phyloP scores from a whole-genome alignment of 2,113 vertebrate species.

The Mormoops blainvillei region DNA sequence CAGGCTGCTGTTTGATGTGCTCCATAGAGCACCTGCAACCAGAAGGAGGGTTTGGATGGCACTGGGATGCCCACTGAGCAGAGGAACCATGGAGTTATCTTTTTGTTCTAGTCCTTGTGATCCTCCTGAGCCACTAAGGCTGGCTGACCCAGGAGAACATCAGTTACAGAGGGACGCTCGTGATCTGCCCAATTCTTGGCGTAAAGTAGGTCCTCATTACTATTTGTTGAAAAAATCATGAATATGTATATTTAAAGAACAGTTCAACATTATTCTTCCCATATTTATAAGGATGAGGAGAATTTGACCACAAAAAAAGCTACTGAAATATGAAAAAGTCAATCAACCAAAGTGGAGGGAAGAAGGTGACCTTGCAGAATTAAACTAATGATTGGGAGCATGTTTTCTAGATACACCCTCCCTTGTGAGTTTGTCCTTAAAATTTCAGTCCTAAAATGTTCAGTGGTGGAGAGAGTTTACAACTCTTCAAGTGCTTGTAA shows the following conservation, averaged over 20 bases:
- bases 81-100: not conserved
- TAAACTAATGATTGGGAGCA: fast-evolving
- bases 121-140: not conserved
- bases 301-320: not conserved
- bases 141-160: not conserved
- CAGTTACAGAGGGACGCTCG: fast-evolving
- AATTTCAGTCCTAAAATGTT: not conserved
- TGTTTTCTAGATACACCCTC: not conserved
- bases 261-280: not conserved
- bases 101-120: not conserved
- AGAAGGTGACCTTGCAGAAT: not conserved
- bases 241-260: constrained; percentile 11
- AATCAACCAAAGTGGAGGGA: not conserved
- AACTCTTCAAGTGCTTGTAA: not conserved
- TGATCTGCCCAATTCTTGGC: not conserved
- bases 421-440: not conserved
- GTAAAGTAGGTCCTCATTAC: not conserved
- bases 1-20: too few species aligned
- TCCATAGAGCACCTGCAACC: not conserved
- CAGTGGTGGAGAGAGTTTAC: not conserved
- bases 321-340: constrained; percentile 11
- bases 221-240: not conserved
- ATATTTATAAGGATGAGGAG: not conserved
- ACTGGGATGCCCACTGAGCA: not conserved
- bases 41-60: not conserved